These are phyloP conservation scores for Onychostruthus taczanowskii DNA, from an alignment of 2,113 vertebrate genomes.

Conservation along the genomic window DNA sequence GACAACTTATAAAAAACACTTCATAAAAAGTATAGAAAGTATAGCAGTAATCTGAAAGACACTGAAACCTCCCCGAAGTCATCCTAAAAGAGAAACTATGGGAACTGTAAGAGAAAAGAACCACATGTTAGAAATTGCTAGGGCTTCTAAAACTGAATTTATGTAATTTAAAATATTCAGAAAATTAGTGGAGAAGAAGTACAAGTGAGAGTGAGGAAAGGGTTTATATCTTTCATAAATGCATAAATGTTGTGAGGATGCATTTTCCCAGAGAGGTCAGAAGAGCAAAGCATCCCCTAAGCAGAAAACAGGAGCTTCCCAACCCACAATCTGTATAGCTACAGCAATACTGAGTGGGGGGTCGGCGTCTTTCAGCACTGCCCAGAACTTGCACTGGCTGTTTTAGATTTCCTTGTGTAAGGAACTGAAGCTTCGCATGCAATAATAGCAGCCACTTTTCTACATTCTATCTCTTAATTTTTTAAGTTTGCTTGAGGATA, in stretches of 20 bases:
- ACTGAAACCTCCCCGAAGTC: neutral
- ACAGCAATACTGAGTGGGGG: neutral
- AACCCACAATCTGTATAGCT: neutral
- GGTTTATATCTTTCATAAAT: neutral
- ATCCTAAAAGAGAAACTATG: neutral
- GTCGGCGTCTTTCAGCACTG: rapidly evolving
- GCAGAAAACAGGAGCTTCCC: neutral
- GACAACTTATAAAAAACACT: neutral
- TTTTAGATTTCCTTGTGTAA: neutral
- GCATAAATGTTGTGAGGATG: neutral
- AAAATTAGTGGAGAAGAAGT: neutral
- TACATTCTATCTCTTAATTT: neutral
- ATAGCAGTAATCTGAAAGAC: neutral
- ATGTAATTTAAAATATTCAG: neutral
- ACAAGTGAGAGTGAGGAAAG: neutral
- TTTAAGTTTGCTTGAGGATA: neutral
- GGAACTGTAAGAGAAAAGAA: neutral
- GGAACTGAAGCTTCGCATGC: neutral
- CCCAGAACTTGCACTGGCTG: neutral
- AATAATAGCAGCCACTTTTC: neutral
- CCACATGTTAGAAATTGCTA: neutral
- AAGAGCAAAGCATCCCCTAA: neutral
- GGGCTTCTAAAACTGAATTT: neutral
- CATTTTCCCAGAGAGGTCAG: neutral
- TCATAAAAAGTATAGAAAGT: neutral